These are phyloP conservation scores for Artibeus lituratus DNA, from an alignment of 2,797 vertebrate genomes.

Conservation along the genomic window DNA sequence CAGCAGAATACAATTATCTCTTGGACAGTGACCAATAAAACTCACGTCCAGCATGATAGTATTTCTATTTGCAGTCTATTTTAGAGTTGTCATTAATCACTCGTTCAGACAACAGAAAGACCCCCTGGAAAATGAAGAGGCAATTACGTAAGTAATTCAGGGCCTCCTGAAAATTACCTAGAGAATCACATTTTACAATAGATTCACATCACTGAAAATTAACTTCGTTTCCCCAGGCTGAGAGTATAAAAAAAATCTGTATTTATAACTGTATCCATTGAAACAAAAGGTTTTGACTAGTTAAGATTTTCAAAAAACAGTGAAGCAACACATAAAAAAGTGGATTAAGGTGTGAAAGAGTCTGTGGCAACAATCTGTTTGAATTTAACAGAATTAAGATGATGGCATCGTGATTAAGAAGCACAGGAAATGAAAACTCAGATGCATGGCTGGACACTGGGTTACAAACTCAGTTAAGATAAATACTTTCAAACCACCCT, in stretches of 20 bases:
- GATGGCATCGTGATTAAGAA: background rate
- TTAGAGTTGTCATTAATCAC: slow-evolving; percentile 1
- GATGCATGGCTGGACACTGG: background rate
- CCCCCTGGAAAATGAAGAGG: background rate
- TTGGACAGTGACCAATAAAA: slow-evolving; percentile 27
- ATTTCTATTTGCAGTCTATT: slow-evolving; percentile 26
- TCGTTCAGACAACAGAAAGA: background rate
- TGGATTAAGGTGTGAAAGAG: background rate
- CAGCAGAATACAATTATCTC: background rate
- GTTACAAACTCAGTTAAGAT: background rate
- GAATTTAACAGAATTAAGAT: background rate
- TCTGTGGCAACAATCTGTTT: background rate
- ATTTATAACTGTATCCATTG: background rate
- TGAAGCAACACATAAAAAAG: background rate
- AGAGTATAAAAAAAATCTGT: background rate
- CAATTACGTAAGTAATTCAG: background rate
- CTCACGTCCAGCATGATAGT: background rate
- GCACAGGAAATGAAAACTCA: background rate
- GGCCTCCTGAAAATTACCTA: background rate
- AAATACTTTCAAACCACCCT: background rate
- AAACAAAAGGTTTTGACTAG: background rate
- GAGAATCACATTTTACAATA: background rate
- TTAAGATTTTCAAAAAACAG: background rate
- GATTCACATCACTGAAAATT: background rate
- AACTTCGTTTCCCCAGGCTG: background rate